A percentile compares a stretch with the other conserved stretches of the same genome.
Conservation (phyloP, 2,113 vertebrate species). For the Cebidichthys violaceus region DNA sequence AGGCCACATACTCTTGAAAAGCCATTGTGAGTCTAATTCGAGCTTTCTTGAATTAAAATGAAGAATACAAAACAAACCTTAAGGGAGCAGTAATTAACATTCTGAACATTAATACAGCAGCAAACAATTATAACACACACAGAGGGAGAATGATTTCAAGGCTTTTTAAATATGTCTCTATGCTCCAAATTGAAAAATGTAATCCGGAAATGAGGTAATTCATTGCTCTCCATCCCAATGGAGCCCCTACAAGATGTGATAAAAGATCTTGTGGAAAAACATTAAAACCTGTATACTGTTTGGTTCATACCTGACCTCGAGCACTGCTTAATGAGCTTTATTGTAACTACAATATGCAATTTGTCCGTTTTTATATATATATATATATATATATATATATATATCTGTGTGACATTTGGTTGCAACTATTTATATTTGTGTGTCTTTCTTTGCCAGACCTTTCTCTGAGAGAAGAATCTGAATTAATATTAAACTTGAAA, state of each 20-base stretch:
- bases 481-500: conserved; percentile 11
- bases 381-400: no score
- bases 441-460: not conserved
- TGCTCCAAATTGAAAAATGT: not conserved
- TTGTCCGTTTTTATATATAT: not conserved
- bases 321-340: not conserved
- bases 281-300: not conserved
- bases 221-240: not conserved
- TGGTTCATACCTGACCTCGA: not conserved
- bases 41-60: not conserved
- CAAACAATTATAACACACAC: no score
- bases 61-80: not conserved
- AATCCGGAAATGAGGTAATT: not conserved
- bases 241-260: not conserved
- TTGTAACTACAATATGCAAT: not conserved
- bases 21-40: not conserved
- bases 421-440: not conserved
- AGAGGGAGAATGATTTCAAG: no score
- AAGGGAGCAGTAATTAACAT: no score
- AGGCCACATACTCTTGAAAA: not conserved
- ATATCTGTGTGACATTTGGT: not conserved
- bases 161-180: not conserved
- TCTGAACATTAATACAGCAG: no score
- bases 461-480: conserved; percentile 8
- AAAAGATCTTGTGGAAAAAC: not conserved